These are phyloP conservation scores for Rotaria sp. DNA, from an alignment of 2,888 invertebrate genomes.

Conservation along the genomic window DNA sequence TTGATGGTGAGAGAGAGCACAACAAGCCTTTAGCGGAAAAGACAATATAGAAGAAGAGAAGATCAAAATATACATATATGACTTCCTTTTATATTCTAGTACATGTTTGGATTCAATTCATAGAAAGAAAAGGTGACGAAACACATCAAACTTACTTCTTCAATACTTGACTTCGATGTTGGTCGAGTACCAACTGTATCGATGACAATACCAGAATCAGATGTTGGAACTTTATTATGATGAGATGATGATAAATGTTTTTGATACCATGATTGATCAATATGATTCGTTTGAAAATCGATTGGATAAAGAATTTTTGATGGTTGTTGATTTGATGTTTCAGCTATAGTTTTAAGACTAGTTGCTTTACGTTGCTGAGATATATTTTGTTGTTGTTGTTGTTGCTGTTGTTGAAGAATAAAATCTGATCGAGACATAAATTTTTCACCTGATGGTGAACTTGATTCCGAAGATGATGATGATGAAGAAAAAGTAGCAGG, in stretches of 20 bases:
- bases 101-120: background rate
- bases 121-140: background rate
- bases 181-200: background rate
- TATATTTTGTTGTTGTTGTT: background rate
- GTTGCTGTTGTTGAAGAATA: background rate
- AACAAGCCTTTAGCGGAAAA: background rate
- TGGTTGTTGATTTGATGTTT: background rate
- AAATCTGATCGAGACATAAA: background rate
- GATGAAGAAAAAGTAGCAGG: background rate
- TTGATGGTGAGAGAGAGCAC: background rate
- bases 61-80: background rate
- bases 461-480: background rate
- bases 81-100: background rate
- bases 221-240: background rate
- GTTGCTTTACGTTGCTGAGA: slow-evolving; percentile 13
- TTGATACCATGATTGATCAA: background rate
- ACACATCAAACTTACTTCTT: background rate
- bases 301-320: slow-evolving; percentile 27
- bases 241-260: background rate
- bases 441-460: slow-evolving; percentile 20
- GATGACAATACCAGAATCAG: background rate
- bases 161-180: background rate
- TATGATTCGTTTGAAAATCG: background rate
- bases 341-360: background rate
- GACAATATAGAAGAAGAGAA: background rate